phyloP scores from a whole-genome alignment of 2,888 invertebrate species.

The Watsonalla binaria region DNA sequence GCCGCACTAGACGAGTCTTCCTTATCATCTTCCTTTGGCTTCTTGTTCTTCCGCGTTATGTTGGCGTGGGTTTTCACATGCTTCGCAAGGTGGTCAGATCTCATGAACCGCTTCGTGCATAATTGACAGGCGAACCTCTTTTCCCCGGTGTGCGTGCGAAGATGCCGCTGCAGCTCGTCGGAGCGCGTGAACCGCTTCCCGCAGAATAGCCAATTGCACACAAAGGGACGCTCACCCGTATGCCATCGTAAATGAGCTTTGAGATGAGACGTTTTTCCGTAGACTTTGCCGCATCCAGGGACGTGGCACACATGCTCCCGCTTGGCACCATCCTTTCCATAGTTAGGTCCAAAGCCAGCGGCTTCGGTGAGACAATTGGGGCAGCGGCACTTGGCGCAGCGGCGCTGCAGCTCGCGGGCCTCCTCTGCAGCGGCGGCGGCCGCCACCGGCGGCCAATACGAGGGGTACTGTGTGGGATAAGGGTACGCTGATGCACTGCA shows the following conservation, averaged over 20 bases:
- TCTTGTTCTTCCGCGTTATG: conserved; percentile 72
- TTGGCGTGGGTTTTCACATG: conserved; percentile 93
- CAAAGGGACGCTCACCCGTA: conserved; percentile 93
- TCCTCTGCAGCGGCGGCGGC: conserved; percentile 60
- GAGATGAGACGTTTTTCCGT: conserved; percentile 95
- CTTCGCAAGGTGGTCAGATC: conserved; percentile 95
- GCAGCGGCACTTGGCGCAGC: conserved; percentile 87
- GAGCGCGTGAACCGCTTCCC: conserved; percentile 95
- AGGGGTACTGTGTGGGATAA: conserved; percentile 69
- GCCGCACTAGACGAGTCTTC: conserved; percentile 45
- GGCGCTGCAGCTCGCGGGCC: conserved; percentile 79
- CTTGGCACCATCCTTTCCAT: conserved; percentile 86
- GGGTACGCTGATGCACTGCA: conserved; percentile 54
- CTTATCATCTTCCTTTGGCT: conserved; percentile 61
- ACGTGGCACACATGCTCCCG: conserved; percentile 92
- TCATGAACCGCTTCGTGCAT: conserved; percentile 94
- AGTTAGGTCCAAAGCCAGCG: conserved; percentile 85
- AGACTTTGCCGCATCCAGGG: conserved; percentile 91
- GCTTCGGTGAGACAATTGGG: conserved; percentile 91
- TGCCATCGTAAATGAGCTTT: conserved; percentile 97
- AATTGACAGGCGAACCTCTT: conserved; percentile 91
- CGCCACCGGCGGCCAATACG: conserved; percentile 70
- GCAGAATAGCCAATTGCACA: conserved; percentile 93
- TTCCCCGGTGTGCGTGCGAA: conserved; percentile 93
- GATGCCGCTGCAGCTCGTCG: conserved; percentile 93